Conservation (phyloP, 2,888 invertebrate species). For the Oscheius sp. region DNA sequence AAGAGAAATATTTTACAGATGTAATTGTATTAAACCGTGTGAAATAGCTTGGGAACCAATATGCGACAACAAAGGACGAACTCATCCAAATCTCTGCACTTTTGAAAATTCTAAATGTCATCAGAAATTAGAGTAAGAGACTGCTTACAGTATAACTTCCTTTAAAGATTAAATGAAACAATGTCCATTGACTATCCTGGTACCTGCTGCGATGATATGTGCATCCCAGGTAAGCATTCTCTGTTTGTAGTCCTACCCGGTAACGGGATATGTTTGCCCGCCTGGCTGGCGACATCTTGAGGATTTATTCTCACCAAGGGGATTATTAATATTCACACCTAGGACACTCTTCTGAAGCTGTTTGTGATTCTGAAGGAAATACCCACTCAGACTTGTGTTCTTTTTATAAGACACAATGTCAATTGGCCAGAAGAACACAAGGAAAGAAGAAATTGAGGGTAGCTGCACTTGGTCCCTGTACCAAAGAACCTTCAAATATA, state of each 20-base stretch:
- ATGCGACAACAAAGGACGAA: slow-evolving; percentile 57
- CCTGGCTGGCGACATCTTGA: background rate
- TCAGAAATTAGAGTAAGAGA: slow-evolving; percentile 50
- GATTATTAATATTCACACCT: background rate
- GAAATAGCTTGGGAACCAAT: slow-evolving; percentile 56
- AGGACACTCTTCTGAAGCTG: slow-evolving; percentile 47
- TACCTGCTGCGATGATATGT: slow-evolving; percentile 60
- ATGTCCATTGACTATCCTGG: slow-evolving; percentile 57
- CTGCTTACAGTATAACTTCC: background rate
- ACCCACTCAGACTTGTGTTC: slow-evolving; percentile 57
- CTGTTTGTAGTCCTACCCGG: background rate
- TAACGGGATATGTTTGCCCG: slow-evolving; percentile 22
- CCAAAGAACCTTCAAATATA: background rate
- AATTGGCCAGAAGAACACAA: slow-evolving; percentile 42
- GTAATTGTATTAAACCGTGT: slow-evolving; percentile 49
- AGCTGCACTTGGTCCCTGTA: slow-evolving; percentile 50
- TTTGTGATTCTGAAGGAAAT: slow-evolving; percentile 51
- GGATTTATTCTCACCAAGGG: background rate
- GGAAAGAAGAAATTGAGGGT: slow-evolving; percentile 47
- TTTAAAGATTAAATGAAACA: slow-evolving; percentile 46
- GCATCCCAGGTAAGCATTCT: slow-evolving; percentile 38
- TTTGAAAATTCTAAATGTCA: slow-evolving; percentile 58
- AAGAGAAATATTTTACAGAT: background rate
- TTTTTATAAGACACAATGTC: slow-evolving; percentile 55
- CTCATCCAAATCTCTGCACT: slow-evolving; percentile 58